A percentile compares a stretch with the other conserved stretches of the same genome.
Conservation (phyloP, 2,113 vertebrate genomes). For the Zeus faber region DNA sequence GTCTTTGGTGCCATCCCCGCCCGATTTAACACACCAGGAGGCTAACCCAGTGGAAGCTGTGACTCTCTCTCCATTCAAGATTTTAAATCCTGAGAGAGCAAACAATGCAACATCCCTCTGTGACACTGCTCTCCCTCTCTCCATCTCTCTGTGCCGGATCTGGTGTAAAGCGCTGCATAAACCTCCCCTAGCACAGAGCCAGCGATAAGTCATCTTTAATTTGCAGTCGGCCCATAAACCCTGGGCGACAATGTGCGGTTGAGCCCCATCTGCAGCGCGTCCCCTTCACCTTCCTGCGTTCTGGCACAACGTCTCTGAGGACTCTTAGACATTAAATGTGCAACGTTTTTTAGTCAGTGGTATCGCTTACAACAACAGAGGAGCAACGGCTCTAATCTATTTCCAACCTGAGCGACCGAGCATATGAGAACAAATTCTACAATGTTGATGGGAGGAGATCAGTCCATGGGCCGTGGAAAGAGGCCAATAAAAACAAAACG, state of each 20-base stretch:
- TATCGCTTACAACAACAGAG: constrained; percentile 8
- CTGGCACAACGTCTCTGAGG: constrained; percentile 15
- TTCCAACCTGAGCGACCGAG: constrained; percentile 6
- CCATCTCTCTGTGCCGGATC: constrained; percentile 1
- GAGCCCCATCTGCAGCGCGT: constrained; percentile 29
- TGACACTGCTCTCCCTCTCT: constrained; percentile 6
- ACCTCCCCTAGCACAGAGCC: constrained; percentile 39
- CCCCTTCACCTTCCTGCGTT: constrained; percentile 30
- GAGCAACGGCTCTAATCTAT: constrained; percentile 10
- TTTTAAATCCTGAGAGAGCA: too few species aligned
- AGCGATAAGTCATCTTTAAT: constrained; percentile 65
- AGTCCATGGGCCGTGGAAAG: constrained; percentile 20
- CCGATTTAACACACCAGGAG: too few species aligned
- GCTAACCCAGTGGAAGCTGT: too few species aligned
- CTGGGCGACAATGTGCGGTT: constrained; percentile 48
- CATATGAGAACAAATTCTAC: constrained; percentile 9
- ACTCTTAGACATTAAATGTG: background rate
- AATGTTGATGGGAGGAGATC: constrained; percentile 11
- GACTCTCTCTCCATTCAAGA: too few species aligned
- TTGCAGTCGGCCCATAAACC: constrained; percentile 54
- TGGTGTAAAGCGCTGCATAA: constrained; percentile 16
- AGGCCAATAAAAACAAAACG: background rate
- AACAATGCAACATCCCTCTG: too few species aligned
- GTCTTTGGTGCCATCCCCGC: too few species aligned
- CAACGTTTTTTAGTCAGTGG: background rate